A percentile compares a stretch with the other conserved stretches of the same genome.
These are phyloP conservation scores for Australoheros facetus DNA, from an alignment of 2,797 vertebrate species.

Conservation along the genomic window DNA sequence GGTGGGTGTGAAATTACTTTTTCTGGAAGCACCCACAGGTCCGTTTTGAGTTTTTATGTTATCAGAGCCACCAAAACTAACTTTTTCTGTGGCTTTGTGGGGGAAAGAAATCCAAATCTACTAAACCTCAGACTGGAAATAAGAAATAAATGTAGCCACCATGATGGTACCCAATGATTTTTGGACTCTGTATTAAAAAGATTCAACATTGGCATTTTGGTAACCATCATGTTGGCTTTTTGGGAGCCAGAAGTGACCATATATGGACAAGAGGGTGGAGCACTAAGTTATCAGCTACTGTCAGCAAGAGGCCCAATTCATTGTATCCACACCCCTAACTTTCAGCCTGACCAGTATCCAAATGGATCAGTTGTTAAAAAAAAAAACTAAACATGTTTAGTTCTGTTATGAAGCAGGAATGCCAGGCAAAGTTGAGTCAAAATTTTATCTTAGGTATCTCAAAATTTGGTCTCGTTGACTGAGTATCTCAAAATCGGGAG, in stretches of 20 bases:
- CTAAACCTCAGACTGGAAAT: background rate
- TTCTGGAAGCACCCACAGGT: constrained; percentile 11
- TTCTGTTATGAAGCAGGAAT: background rate
- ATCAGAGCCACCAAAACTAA: background rate
- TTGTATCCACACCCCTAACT: no score
- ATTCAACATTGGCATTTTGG: background rate
- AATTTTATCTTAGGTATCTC: no score
- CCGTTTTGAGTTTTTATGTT: background rate
- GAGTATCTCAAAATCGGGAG: no score
- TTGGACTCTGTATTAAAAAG: background rate
- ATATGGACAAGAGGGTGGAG: background rate
- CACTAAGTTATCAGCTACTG: background rate
- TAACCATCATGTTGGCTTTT: fast-evolving
- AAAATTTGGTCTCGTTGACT: no score
- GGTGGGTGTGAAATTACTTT: constrained; percentile 12
- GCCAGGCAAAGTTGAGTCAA: no score
- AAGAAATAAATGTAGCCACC: background rate
- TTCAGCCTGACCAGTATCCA: no score
- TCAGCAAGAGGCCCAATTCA: background rate
- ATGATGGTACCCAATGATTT: background rate
- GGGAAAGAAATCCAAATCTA: background rate
- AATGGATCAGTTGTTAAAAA: no score
- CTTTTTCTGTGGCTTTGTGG: background rate
- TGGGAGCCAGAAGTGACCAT: background rate
- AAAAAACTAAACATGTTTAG: background rate